phyloP scores from a whole-genome alignment of 1,140 invertebrate genomes.

The Charaxes varanes region DNA sequence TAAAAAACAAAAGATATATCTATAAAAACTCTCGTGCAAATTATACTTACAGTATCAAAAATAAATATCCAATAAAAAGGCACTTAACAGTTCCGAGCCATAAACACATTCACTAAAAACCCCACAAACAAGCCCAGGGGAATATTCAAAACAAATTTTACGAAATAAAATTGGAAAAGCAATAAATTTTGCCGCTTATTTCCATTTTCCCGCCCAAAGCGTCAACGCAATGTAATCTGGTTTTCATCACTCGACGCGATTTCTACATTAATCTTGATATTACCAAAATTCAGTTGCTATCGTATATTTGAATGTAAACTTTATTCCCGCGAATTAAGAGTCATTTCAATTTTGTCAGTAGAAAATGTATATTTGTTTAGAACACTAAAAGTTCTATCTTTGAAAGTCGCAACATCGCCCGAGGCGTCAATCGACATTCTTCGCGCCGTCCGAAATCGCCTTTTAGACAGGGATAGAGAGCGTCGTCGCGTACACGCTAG shows the following conservation, averaged over 20 bases:
- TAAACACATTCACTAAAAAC: no score
- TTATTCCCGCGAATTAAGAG: constrained; percentile 6
- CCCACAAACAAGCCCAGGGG: no score
- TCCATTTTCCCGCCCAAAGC: constrained; percentile 50
- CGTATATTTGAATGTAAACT: constrained; percentile 19
- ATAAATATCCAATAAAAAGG: no score
- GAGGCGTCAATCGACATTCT: constrained; percentile 35
- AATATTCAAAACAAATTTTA: neutral
- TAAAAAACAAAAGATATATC: no score
- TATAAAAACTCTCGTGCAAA: no score
- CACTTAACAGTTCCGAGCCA: no score
- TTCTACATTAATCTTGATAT: constrained; percentile 48
- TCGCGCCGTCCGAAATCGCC: constrained; percentile 34
- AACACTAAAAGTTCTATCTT: constrained; percentile 49
- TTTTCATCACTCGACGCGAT: constrained; percentile 45
- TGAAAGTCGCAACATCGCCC: constrained; percentile 37
- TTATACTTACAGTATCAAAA: no score
- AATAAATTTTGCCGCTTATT: constrained; percentile 35
- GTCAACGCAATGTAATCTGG: constrained; percentile 46
- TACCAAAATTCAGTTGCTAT: constrained; percentile 16
- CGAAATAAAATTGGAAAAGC: constrained; percentile 7
- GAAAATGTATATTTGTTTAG: constrained; percentile 16
- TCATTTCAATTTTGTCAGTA: neutral
- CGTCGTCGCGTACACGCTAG: constrained; percentile 11
- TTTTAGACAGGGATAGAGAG: constrained; percentile 33